Evolutionary conservation across 35 echinoderm and acorn worm species (phyloP).

Genomic region (Nesometra sesokonis): DNA sequence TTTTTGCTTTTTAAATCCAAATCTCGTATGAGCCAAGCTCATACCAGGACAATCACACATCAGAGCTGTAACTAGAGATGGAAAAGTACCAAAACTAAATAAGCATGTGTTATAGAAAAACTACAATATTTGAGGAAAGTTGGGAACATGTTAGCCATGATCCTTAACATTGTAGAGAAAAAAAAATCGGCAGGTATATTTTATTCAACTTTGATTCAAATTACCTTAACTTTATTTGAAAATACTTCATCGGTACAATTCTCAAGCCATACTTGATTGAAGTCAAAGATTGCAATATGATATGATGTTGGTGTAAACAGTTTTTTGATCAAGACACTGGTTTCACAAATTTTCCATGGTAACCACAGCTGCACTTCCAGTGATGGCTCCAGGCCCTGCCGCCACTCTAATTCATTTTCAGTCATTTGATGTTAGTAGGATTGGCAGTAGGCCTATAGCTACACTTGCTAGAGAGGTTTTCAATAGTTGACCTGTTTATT

Average conservation of each 20-base stretch:
- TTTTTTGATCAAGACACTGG: slow-evolving; percentile 14
- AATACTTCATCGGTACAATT: neutral
- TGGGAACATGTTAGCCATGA: neutral
- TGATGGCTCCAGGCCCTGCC: slow-evolving; percentile 18
- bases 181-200: neutral
- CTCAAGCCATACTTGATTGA: slow-evolving; percentile 27
- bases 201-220: neutral
- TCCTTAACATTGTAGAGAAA: neutral
- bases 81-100: too few species aligned
- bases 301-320: slow-evolving; percentile 15
- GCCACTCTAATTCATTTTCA: slow-evolving; percentile 11
- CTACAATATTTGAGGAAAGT: too few species aligned
- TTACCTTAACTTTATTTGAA: neutral
- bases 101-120: too few species aligned
- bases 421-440: neutral
- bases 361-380: slow-evolving; percentile 6
- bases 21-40: too few species aligned
- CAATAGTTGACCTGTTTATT: too few species aligned
- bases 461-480: too few species aligned
- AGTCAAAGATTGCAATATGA: slow-evolving; percentile 28
- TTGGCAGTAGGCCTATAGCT: too few species aligned
- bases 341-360: slow-evolving; percentile 20
- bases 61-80: too few species aligned
- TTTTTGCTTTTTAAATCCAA: too few species aligned
- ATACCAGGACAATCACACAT: too few species aligned